Evolutionary conservation across 2,888 invertebrate genomes (phyloP).

Genomic region (Epinotia bilunana): DNA sequence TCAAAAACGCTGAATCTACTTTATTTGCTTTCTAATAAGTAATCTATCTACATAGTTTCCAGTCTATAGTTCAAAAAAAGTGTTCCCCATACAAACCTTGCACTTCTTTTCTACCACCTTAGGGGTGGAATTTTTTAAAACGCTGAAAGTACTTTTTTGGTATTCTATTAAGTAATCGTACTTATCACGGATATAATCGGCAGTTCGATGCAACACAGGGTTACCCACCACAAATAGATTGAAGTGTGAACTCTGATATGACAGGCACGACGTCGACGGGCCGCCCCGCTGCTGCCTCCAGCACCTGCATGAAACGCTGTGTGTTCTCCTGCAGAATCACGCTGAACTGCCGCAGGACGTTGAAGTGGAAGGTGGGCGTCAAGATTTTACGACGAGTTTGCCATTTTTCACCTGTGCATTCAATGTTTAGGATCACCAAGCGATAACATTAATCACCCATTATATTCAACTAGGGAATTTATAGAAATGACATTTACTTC

Average conservation of each 20-base stretch:
- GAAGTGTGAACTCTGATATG: slow-evolving; percentile 84
- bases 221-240: slow-evolving; percentile 87
- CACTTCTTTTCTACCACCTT: no score
- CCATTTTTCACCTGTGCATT: slow-evolving; percentile 73
- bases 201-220: background rate
- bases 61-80: no score
- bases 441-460: background rate
- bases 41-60: no score
- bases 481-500: no score
- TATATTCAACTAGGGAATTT: no score
- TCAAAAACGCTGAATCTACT: no score
- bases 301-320: slow-evolving; percentile 59
- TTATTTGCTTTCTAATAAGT: no score
- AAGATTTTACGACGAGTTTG: slow-evolving; percentile 77
- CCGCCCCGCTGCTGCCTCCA: slow-evolving; percentile 55
- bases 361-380: slow-evolving; percentile 84
- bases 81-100: no score
- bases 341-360: slow-evolving; percentile 66
- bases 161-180: no score
- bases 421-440: background rate
- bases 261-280: slow-evolving; percentile 79
- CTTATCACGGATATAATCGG: background rate
- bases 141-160: no score
- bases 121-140: no score
- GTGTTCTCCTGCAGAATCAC: slow-evolving; percentile 71